Conservation (phyloP, 2,113 vertebrate species). For the Caracal caracal region DNA sequence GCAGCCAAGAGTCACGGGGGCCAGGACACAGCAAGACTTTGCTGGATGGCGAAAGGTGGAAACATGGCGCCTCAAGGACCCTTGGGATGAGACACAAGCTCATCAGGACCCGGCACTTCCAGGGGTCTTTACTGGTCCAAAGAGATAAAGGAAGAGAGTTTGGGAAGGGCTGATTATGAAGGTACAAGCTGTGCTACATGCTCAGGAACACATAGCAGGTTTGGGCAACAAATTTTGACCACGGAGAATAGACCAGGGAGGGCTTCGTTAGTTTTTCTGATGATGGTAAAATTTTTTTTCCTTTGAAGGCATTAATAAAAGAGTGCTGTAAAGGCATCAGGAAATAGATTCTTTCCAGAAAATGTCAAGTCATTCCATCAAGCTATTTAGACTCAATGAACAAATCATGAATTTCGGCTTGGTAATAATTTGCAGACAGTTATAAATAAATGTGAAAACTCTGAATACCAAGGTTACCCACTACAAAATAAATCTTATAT, state of each 20-base stretch:
- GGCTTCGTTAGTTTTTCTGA: not conserved
- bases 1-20: not conserved
- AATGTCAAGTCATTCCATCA: slow-evolving; percentile 7
- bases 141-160: not conserved
- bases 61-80: not conserved
- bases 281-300: not conserved
- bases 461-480: not conserved
- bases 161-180: not conserved
- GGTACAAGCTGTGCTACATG: not conserved
- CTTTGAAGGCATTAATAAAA: slow-evolving; percentile 17
- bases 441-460: slow-evolving; percentile 10
- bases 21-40: rapidly evolving
- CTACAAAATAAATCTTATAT: not conserved
- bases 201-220: not conserved
- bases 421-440: slow-evolving; percentile 10
- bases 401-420: not conserved
- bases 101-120: not conserved
- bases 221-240: not conserved
- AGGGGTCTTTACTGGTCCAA: not conserved
- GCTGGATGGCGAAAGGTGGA: too few relatives aligned
- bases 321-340: not conserved
- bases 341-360: slow-evolving; percentile 21
- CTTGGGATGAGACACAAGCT: rapidly evolving
- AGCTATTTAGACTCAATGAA: not conserved
- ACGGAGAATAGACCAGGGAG: not conserved